phyloP scores from a whole-genome alignment of 1,140 invertebrate species.

The Acromyrmex echinatior region DNA sequence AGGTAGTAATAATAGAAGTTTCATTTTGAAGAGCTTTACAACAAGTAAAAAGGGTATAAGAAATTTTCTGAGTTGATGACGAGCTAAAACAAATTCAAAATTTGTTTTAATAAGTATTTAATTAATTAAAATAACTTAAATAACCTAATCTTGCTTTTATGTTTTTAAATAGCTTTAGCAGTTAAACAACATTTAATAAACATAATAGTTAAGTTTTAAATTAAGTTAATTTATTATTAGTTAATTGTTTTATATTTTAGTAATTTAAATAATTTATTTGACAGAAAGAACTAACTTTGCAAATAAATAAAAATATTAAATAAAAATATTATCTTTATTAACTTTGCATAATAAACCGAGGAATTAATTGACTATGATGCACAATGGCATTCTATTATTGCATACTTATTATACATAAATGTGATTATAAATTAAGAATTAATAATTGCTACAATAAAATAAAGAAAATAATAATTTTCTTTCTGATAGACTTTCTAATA shows the following conservation, averaged over 20 bases:
- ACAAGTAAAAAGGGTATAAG: slow-evolving; percentile 93
- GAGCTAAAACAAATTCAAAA: slow-evolving; percentile 87
- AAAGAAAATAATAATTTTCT: background rate
- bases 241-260: background rate
- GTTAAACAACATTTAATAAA: background rate
- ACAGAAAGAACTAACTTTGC: background rate
- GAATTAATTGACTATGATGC: background rate
- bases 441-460: background rate
- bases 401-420: background rate
- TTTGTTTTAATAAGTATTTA: background rate
- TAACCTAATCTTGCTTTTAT: background rate
- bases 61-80: slow-evolving; percentile 93
- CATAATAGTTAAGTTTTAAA: background rate
- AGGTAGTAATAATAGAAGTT: slow-evolving; percentile 92
- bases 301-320: background rate
- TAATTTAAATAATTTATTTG: background rate
- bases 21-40: slow-evolving; percentile 94
- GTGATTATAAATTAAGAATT: background rate
- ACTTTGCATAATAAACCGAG: background rate
- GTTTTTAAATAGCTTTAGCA: background rate
- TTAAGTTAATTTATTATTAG: background rate
- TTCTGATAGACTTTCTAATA: background rate
- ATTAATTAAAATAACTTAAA: background rate
- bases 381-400: background rate
- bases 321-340: background rate